phyloP scores from a whole-genome alignment of 2,113 vertebrate genomes.

The Chaenogobius annularis region DNA sequence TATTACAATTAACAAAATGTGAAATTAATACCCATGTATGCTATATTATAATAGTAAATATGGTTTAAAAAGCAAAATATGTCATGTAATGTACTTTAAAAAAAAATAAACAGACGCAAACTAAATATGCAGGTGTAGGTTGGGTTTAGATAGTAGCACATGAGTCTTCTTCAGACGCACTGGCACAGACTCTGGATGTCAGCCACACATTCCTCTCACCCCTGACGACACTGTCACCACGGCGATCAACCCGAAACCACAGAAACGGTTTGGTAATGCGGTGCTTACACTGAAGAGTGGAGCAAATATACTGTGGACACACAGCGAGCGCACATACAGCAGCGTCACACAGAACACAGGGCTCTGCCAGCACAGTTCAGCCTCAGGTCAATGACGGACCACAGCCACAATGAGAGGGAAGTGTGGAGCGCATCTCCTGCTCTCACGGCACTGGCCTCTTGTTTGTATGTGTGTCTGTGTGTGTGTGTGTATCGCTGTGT shows the following conservation, averaged over 20 bases:
- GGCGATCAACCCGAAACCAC: constrained; percentile 74
- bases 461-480: constrained; percentile 44
- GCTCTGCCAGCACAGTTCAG: constrained; percentile 61
- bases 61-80: not conserved
- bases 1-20: not conserved
- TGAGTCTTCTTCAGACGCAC: constrained; percentile 35
- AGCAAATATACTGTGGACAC: constrained; percentile 70
- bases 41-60: not conserved
- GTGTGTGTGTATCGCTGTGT: not conserved
- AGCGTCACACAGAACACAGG: constrained; percentile 16
- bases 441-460: constrained; percentile 44
- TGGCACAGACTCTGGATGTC: constrained; percentile 60
- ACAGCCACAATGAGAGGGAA: constrained; percentile 29
- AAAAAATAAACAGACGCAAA: too few relatives aligned
- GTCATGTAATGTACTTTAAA: not conserved
- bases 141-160: constrained; percentile 17
- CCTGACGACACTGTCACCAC: constrained; percentile 72
- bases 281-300: constrained; percentile 54
- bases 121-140: not conserved
- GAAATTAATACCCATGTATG: too few relatives aligned
- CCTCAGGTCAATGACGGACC: constrained; percentile 46
- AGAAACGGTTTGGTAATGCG: constrained; percentile 70
- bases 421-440: constrained; percentile 33
- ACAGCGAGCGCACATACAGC: constrained; percentile 35
- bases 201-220: constrained; percentile 69